These are phyloP conservation scores for Falco punctatus DNA, from an alignment of 2,113 vertebrate genomes.

Conservation along the genomic window DNA sequence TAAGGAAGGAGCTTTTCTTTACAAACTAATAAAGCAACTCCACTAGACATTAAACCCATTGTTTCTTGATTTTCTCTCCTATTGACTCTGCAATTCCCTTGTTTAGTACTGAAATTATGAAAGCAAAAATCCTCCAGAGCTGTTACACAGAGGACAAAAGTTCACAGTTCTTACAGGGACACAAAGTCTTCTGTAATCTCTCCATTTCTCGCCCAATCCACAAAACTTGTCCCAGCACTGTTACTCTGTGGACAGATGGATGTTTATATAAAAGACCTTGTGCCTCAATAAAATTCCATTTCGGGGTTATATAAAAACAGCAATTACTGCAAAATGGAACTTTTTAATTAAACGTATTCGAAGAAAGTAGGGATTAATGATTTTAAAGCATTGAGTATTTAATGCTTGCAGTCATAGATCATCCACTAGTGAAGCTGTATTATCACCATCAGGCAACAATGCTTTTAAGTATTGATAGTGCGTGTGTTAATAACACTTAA, in stretches of 20 bases:
- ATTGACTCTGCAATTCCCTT: neutral
- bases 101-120: conserved; percentile 24
- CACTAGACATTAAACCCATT: neutral
- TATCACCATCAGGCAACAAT: neutral
- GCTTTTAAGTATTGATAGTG: conserved; percentile 52
- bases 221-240: conserved; percentile 1
- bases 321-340: conserved; percentile 61
- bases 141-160: conserved; percentile 17
- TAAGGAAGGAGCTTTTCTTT: neutral
- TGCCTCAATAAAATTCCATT: conserved; percentile 54
- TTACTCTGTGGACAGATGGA: conserved; percentile 44
- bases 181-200: neutral
- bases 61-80: neutral
- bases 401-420: conserved; percentile 55
- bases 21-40: neutral
- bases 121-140: conserved; percentile 16
- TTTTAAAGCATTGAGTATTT: conserved; percentile 58
- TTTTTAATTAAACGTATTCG: conserved; percentile 71
- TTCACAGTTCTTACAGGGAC: conserved; percentile 59
- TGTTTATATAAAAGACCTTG: conserved; percentile 63
- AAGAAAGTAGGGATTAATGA: conserved; percentile 72
- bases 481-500: conserved; percentile 45
- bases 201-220: neutral
- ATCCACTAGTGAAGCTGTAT: conserved; percentile 29
- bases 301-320: conserved; percentile 43